phyloP scores from a whole-genome alignment of 1,140 invertebrate genomes.

The Triops cancriformis region DNA sequence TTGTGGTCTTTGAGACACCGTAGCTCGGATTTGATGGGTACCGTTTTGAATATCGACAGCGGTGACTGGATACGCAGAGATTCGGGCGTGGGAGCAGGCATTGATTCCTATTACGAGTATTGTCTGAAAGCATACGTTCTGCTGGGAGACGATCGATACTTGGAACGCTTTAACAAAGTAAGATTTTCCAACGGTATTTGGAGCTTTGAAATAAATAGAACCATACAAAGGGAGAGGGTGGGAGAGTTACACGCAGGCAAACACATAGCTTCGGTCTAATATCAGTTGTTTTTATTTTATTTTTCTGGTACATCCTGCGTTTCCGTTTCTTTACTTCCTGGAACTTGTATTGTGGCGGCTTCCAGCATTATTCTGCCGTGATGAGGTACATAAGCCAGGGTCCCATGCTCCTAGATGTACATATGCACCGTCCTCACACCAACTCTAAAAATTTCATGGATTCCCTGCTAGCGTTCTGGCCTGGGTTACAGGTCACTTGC shows the following conservation, averaged over 20 bases:
- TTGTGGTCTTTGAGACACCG: slow-evolving; percentile 90
- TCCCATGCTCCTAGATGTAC: slow-evolving; percentile 91
- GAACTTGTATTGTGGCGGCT: slow-evolving; percentile 20
- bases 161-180: slow-evolving; percentile 80
- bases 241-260: not conserved
- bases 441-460: slow-evolving; percentile 97
- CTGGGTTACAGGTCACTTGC: slow-evolving; percentile 74
- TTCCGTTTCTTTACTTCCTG: not conserved
- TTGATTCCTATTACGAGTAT: slow-evolving; percentile 98
- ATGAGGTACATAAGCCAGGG: slow-evolving; percentile 97
- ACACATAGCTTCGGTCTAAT: not conserved
- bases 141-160: slow-evolving; percentile 74
- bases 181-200: not conserved
- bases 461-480: slow-evolving; percentile 94
- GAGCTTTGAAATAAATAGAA: too few species aligned
- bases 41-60: slow-evolving; percentile 89
- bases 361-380: slow-evolving; percentile 85
- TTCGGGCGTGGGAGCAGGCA: slow-evolving; percentile 95
- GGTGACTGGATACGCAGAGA: slow-evolving; percentile 95
- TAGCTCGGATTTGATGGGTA: slow-evolving; percentile 85
- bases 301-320: not conserved
- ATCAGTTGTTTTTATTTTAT: not conserved
- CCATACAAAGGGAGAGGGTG: too few species aligned
- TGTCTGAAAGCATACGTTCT: slow-evolving; percentile 80
- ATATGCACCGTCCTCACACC: slow-evolving; percentile 94